These are phyloP conservation scores for Xenopus petersii DNA, from an alignment of 2,797 vertebrate species.

Conservation along the genomic window DNA sequence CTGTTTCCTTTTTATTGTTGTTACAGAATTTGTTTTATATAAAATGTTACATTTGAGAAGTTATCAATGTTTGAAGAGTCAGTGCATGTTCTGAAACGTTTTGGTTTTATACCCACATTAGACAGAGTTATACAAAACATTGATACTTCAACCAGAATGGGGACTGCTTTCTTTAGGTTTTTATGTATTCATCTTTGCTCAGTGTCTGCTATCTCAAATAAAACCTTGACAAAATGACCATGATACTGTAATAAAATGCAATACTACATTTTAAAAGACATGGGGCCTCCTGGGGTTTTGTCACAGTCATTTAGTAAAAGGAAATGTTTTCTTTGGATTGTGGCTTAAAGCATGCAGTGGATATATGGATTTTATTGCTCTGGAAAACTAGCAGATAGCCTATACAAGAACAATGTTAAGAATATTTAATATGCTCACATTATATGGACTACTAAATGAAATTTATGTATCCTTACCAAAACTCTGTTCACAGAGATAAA, in stretches of 20 bases:
- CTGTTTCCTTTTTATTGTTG: no score
- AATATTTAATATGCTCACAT: slow-evolving; percentile 37
- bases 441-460: slow-evolving; percentile 36
- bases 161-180: no score
- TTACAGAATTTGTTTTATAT: no score
- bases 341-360: slow-evolving; percentile 32
- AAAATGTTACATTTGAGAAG: no score
- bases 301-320: slow-evolving; percentile 34
- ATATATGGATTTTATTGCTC: slow-evolving; percentile 25
- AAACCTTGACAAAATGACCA: slow-evolving; percentile 18
- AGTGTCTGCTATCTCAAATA: background rate
- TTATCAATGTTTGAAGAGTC: no score
- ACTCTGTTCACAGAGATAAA: slow-evolving; percentile 34
- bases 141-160: no score
- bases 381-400: slow-evolving; percentile 22
- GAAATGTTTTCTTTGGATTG: slow-evolving; percentile 41
- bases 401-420: slow-evolving; percentile 26
- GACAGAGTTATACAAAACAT: no score
- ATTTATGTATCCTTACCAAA: slow-evolving; percentile 42
- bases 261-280: slow-evolving; percentile 21
- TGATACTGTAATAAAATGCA: slow-evolving; percentile 12
- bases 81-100: no score
- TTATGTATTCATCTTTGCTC: no score
- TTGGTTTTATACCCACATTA: no score
- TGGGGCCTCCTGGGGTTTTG: slow-evolving; percentile 29